A percentile compares a stretch with the other conserved stretches of the same genome.
phyloP scores from a whole-genome alignment of 2,797 vertebrate species.

The Avahi laniger region DNA sequence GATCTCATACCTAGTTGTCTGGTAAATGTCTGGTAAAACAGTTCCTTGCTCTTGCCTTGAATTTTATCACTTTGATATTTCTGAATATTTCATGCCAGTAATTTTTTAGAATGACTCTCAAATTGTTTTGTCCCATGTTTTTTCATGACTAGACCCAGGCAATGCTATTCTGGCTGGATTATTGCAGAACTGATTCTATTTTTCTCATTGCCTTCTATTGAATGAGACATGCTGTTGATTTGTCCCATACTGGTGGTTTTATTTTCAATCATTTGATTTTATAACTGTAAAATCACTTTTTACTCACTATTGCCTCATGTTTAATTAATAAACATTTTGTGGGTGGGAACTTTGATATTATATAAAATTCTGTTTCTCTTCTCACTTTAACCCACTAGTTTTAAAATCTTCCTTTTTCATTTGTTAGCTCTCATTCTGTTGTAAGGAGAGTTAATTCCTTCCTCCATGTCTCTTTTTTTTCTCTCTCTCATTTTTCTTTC shows the following conservation, averaged over 20 bases:
- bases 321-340: neutral
- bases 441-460: neutral
- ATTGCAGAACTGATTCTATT: neutral
- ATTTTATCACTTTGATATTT: constrained; percentile 2
- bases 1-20: neutral
- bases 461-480: neutral
- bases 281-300: neutral
- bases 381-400: neutral
- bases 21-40: neutral
- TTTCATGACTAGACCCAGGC: neutral
- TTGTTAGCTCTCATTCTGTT: neutral
- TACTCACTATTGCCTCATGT: neutral
- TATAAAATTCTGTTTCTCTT: neutral
- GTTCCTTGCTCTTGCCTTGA: neutral
- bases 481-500: too few relatives aligned
- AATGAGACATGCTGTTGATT: neutral
- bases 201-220: neutral
- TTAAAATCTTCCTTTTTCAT: neutral
- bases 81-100: neutral
- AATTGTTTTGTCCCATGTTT: neutral
- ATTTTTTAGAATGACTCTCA: neutral
- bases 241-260: neutral
- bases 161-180: neutral
- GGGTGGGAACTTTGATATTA: neutral
- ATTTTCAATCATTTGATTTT: neutral